A percentile compares a stretch with the other conserved stretches of the same genome.
phyloP scores from a whole-genome alignment of 92 coral and sea anemone species.

The Anthopleura xanthogrammica region DNA sequence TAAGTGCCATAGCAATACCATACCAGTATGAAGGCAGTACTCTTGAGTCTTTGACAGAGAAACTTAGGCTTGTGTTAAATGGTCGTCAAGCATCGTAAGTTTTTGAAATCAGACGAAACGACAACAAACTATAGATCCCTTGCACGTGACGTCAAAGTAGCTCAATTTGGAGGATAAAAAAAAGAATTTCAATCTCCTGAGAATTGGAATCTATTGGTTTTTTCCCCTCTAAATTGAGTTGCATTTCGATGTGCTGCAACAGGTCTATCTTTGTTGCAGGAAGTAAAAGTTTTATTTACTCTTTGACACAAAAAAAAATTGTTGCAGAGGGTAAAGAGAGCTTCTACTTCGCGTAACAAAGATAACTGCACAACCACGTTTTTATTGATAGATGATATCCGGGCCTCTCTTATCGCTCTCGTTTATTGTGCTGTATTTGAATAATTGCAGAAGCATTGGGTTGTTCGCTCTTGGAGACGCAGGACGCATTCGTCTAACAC shows the following conservation, averaged over 20 bases:
- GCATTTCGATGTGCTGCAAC: too few species aligned
- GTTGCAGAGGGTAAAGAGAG: too few species aligned
- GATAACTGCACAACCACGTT: too few species aligned
- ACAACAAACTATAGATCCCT: not conserved
- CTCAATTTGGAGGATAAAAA: too few species aligned
- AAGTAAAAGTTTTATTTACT: not conserved
- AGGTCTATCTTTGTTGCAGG: not conserved
- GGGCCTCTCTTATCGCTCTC: not conserved
- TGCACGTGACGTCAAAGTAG: not conserved
- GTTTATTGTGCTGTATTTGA: not conserved
- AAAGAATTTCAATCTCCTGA: too few species aligned
- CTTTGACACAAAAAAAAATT: too few species aligned
- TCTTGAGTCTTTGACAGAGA: slow-evolving; percentile 69
- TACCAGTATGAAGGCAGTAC: slow-evolving; percentile 82
- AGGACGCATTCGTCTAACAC: slow-evolving; percentile 65
- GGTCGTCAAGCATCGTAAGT: slow-evolving; percentile 86
- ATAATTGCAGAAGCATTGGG: slow-evolving; percentile 64
- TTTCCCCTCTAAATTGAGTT: too few species aligned
- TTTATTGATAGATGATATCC: not conserved
- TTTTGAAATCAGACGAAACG: too few species aligned
- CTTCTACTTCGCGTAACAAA: not conserved
- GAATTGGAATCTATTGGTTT: too few species aligned
- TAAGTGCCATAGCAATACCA: slow-evolving; percentile 66
- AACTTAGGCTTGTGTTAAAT: slow-evolving; percentile 55
- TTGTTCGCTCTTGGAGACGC: slow-evolving; percentile 69